A percentile compares a stretch with the other conserved stretches of the same genome.
phyloP scores from a whole-genome alignment of 2,888 invertebrate species.

The Julus scanicus region DNA sequence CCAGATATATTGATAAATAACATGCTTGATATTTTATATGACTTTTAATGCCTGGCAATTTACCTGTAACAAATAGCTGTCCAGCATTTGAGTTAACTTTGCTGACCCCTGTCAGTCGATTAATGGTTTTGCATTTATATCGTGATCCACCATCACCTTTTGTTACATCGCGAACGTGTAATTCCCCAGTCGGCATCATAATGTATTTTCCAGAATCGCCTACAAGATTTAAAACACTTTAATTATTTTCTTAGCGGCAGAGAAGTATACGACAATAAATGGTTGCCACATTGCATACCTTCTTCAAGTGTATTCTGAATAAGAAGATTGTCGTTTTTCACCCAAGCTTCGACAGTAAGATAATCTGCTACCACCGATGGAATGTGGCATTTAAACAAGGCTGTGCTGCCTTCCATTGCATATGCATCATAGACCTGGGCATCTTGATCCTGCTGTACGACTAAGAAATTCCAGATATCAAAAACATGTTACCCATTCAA shows the following conservation, averaged over 20 bases:
- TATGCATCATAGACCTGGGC: conserved; percentile 54
- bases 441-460: conserved; percentile 52
- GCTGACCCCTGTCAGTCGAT: conserved; percentile 46
- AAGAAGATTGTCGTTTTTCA: conserved; percentile 56
- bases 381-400: conserved; percentile 55
- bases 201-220: conserved; percentile 51
- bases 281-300: neutral
- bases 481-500: too few species aligned
- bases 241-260: neutral
- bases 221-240: neutral
- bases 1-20: neutral
- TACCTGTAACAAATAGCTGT: conserved; percentile 56
- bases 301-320: conserved; percentile 46
- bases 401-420: conserved; percentile 54
- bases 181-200: conserved; percentile 54
- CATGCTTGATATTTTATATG: too few species aligned
- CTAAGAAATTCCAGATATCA: neutral
- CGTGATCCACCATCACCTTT: conserved; percentile 34
- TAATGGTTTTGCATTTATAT: conserved; percentile 54
- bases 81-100: conserved; percentile 53
- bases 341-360: conserved; percentile 51
- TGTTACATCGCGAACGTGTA: conserved; percentile 52
- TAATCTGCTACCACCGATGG: conserved; percentile 51
- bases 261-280: too few species aligned
- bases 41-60: neutral